Conservation (phyloP, 2,888 invertebrate genomes). For the Exephanes ischioxanthus region DNA sequence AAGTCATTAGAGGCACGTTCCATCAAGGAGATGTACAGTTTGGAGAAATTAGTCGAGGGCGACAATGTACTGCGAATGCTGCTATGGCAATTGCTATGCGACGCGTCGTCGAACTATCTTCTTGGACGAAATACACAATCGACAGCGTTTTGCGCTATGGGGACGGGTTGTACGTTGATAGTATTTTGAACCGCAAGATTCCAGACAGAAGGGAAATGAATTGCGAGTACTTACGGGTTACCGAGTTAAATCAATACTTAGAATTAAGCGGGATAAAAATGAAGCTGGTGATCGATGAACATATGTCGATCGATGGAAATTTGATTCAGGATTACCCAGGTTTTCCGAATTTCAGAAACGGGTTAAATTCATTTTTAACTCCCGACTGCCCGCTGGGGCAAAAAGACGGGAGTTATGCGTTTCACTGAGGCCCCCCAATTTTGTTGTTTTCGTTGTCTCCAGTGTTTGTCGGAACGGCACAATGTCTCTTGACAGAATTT, state of each 20-base stretch:
- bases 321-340: neutral
- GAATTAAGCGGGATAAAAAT: neutral
- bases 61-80: constrained; percentile 36
- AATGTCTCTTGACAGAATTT: no score
- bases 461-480: no score
- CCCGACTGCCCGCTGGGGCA: no score
- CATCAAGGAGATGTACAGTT: neutral
- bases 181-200: neutral
- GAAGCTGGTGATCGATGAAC: neutral
- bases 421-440: no score
- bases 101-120: constrained; percentile 1
- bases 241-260: neutral
- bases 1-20: neutral
- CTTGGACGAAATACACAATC: constrained; percentile 2
- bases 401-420: no score
- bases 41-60: constrained; percentile 13
- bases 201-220: neutral
- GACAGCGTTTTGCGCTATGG: neutral
- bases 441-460: no score
- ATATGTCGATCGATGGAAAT: constrained; percentile 10
- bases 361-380: constrained; percentile 3
- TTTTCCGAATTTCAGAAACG: constrained; percentile 19
- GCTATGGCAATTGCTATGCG: constrained; percentile 34
- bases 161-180: neutral
- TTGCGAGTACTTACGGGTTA: neutral